A percentile compares a stretch with the other conserved stretches of the same genome.
Conservation (phyloP, 2,113 vertebrate genomes). For the Acrocephalus kingi region DNA sequence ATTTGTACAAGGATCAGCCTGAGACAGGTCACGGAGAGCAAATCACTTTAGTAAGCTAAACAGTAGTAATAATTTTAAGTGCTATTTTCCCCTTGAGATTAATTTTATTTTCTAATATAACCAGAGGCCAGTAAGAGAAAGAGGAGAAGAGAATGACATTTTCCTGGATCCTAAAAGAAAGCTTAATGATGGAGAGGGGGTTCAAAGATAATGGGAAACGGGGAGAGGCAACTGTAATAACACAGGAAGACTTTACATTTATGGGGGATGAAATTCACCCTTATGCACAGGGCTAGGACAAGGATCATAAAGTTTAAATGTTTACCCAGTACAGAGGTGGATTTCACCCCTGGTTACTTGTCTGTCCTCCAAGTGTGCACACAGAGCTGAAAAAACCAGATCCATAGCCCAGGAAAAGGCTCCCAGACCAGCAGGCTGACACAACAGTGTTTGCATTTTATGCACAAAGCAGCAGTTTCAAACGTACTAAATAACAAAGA, state of each 20-base stretch:
- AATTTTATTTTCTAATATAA: slow-evolving; percentile 74
- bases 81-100: slow-evolving; percentile 74
- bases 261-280: slow-evolving; percentile 40
- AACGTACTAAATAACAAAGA: not conserved
- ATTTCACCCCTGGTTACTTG: slow-evolving; percentile 30
- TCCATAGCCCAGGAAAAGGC: not conserved
- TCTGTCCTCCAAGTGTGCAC: not conserved
- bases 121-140: slow-evolving; percentile 56
- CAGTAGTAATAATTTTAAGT: slow-evolving; percentile 74
- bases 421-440: not conserved
- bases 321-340: slow-evolving; percentile 30
- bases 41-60: slow-evolving; percentile 74
- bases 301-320: slow-evolving; percentile 58
- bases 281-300: not conserved
- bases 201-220: slow-evolving; percentile 44
- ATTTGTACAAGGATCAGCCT: slow-evolving; percentile 68
- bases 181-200: slow-evolving; percentile 51
- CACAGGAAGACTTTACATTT: slow-evolving; percentile 44
- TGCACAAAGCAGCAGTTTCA: not conserved
- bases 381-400: slow-evolving; percentile 12
- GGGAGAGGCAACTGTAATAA: slow-evolving; percentile 42
- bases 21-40: slow-evolving; percentile 68
- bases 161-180: slow-evolving; percentile 59
- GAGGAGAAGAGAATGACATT: slow-evolving; percentile 62
- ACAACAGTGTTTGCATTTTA: not conserved